A percentile compares a stretch with the other conserved stretches of the same genome.
phyloP scores from a whole-genome alignment of 2,797 vertebrate species.

The Acanthornis magna region DNA sequence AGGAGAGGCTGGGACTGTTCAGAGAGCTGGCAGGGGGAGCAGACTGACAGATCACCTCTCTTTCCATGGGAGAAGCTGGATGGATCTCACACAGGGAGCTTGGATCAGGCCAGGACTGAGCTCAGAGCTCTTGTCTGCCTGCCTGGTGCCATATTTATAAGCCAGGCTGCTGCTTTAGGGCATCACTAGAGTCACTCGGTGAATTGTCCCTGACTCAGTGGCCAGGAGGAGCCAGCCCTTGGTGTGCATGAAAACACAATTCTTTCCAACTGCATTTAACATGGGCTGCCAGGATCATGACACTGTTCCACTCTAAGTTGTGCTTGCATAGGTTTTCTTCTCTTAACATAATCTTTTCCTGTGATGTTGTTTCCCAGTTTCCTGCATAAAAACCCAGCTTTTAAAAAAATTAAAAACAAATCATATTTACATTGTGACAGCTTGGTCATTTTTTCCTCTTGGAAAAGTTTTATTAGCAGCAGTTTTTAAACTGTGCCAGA shows the following conservation, averaged over 20 bases:
- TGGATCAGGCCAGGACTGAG: neutral
- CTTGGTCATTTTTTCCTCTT: constrained; percentile 36
- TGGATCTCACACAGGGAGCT: neutral
- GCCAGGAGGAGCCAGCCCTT: neutral
- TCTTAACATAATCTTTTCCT: neutral
- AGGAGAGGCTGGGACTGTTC: neutral
- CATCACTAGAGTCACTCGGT: neutral
- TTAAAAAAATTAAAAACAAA: neutral
- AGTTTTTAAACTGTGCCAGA: constrained; percentile 22
- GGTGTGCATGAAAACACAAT: neutral
- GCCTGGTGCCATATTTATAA: neutral
- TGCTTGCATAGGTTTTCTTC: neutral
- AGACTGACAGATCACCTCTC: neutral
- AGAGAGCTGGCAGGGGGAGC: neutral
- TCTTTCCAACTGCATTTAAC: neutral
- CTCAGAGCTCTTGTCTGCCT: neutral
- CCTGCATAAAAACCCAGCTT: neutral
- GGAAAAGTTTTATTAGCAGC: constrained; percentile 43
- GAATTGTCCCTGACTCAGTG: neutral
- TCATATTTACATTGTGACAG: constrained; percentile 29
- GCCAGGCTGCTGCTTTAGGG: neutral
- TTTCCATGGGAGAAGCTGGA: neutral
- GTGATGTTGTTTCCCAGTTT: constrained; percentile 3
- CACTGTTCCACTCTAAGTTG: neutral
- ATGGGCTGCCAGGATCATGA: neutral